A percentile compares a stretch with the other conserved stretches of the same genome.
Evolutionary conservation across 2,888 invertebrate genomes (phyloP).

Genomic region (Patella ulyssiponensis): DNA sequence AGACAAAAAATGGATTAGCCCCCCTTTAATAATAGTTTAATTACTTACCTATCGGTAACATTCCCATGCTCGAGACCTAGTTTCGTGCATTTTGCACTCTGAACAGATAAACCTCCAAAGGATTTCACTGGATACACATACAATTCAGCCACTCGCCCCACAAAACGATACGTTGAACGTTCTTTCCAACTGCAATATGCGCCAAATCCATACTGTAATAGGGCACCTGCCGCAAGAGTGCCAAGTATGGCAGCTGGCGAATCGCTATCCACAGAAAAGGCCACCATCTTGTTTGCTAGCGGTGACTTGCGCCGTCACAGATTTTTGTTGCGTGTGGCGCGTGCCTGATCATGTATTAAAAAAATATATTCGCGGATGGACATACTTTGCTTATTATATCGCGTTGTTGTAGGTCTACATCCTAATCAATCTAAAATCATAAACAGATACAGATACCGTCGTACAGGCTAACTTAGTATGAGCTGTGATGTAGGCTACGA

Average conservation of each 20-base stretch:
- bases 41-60: slow-evolving; percentile 52
- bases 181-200: slow-evolving; percentile 24
- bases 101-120: slow-evolving; percentile 46
- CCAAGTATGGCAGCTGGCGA: slow-evolving; percentile 33
- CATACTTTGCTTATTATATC: too few species aligned
- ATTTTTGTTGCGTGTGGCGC: too few species aligned
- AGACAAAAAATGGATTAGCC: neutral
- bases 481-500: too few species aligned
- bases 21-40: neutral
- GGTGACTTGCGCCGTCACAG: too few species aligned
- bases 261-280: neutral
- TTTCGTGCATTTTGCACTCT: slow-evolving; percentile 39
- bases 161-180: slow-evolving; percentile 27
- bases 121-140: slow-evolving; percentile 59
- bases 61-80: slow-evolving; percentile 44
- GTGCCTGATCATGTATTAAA: too few species aligned
- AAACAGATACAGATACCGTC: too few species aligned
- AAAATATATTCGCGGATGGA: too few species aligned
- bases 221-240: slow-evolving; percentile 36
- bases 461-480: too few species aligned
- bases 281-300: too few species aligned
- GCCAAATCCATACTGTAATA: slow-evolving; percentile 31
- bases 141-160: slow-evolving; percentile 53
- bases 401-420: too few species aligned
- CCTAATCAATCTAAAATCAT: too few species aligned